Conservation (phyloP, 2,888 invertebrate genomes). For the Sturmia bella region DNA sequence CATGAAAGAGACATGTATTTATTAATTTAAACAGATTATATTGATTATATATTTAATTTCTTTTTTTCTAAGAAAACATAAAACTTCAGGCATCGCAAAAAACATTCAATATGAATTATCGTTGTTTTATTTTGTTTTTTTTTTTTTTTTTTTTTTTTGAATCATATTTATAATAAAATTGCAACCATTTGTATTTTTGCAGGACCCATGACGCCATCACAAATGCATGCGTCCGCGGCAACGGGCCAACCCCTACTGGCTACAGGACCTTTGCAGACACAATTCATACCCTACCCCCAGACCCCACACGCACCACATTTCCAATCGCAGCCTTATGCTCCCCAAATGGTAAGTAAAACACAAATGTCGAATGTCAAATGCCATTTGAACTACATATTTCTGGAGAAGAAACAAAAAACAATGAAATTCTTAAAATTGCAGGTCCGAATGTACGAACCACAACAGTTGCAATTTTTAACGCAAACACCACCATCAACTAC, state of each 20-base stretch:
- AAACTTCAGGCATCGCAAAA: too few species aligned
- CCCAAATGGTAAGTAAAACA: constrained; percentile 82
- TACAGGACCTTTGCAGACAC: constrained; percentile 88
- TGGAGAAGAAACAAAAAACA: neutral
- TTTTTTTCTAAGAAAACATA: too few species aligned
- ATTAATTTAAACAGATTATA: too few species aligned
- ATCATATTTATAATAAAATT: too few species aligned
- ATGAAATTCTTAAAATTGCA: constrained; percentile 59
- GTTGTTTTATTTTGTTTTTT: too few species aligned
- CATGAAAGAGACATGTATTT: too few species aligned
- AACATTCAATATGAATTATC: too few species aligned
- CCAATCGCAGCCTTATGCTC: constrained; percentile 80
- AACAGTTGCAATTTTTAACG: constrained; percentile 83
- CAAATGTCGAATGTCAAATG: neutral
- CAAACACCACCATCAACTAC: constrained; percentile 84
- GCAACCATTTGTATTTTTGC: constrained; percentile 36
- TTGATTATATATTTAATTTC: too few species aligned
- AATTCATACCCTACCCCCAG: constrained; percentile 86
- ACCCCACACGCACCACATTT: constrained; percentile 83
- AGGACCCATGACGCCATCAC: constrained; percentile 84
- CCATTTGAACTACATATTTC: too few species aligned
- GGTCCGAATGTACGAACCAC: constrained; percentile 88
- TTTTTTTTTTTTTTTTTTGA: neutral
- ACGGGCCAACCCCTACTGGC: constrained; percentile 93
- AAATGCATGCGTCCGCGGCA: constrained; percentile 88